Evolutionary conservation across 2,113 vertebrate genomes (phyloP), one percentile per base, ranked within the genome.

Genomic region (Pterocles gutturalis): DNA sequence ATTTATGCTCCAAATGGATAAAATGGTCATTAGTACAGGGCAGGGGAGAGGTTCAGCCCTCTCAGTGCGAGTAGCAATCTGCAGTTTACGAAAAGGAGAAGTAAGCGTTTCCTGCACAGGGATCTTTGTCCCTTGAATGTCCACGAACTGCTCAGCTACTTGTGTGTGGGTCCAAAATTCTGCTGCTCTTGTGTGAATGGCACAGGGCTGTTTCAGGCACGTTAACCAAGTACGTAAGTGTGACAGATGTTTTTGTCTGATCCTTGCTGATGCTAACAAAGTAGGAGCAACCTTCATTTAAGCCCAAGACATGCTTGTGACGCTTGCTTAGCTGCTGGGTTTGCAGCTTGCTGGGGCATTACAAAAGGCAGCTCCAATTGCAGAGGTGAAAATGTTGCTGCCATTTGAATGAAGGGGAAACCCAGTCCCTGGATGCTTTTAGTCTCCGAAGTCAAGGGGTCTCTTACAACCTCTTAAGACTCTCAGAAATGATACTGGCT

Each of bases 1-100:
- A 96, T 96, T 96, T 89, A 89, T 95, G 72, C 20, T 87, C 61
- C 80, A 96, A 71, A 93, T 92, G 96, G 95, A 80, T 71, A 25
- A 89, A 90, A 64, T 16, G 69, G 76, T 71, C 34, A 4, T 58
- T 77, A 73, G 76, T 31, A 46, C 89, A 60, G 89, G 78, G 65
- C 72, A 58, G 58, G 46, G 67, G 53, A 91, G 64, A 73, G 53
- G 57, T 38, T 71, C 49, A 48, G 45, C 41, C 70, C 36, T 53
- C 26, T 46, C 1, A 1, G 45, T 61, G 38, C 7, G 13, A 81
- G 75, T 18, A 60, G 33, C 43, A 36, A 3, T 80, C 62, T 71
- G 69, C 66, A 75, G 72, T 54, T 66, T 54, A 54, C 64, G 75
- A 65, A 83, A 90, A 91, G 83, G 31, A 89, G 70, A 83, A 96